Conservation (phyloP, 2,113 vertebrate genomes). For the rat (Rattus norvegicus) region DNA sequence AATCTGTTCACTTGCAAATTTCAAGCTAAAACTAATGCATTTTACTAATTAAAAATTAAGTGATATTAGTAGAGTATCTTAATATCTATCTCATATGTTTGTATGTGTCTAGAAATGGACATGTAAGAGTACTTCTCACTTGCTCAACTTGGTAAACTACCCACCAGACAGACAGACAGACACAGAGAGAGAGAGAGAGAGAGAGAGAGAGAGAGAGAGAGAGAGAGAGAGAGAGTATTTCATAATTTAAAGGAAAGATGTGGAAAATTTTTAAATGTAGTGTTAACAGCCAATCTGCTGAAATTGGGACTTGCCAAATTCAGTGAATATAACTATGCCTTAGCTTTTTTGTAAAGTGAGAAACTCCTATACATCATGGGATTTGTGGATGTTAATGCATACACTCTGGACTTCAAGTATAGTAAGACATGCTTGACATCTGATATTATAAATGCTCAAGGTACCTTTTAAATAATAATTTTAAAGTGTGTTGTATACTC, state of each 20-base stretch:
- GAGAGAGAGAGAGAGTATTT: not conserved
- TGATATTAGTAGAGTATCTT: not conserved
- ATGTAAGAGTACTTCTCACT: not conserved
- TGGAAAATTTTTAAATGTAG: not conserved
- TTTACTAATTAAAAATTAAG: constrained; percentile 43
- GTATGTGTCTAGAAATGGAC: not conserved
- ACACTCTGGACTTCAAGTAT: not conserved
- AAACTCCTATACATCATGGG: not conserved
- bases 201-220: too few relatives aligned
- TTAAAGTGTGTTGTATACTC: not conserved
- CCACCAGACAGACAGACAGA: not conserved
- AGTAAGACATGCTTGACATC: not conserved
- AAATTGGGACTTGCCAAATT: not conserved
- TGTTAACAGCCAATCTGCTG: not conserved
- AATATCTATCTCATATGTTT: not conserved
- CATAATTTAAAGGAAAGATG: not conserved
- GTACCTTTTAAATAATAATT: not conserved
- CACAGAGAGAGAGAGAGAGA: not conserved
- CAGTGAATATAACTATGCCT: not conserved
- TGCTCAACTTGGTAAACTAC: not conserved
- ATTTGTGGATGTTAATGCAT: not conserved
- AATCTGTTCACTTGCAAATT: constrained; percentile 13
- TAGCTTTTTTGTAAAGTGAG: not conserved
- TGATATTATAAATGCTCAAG: not conserved
- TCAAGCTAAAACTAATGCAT: constrained; percentile 3